Base-by-base conservation (phyloP, 2,113 vertebrate genomes). In the Lagopus muta region DNA sequence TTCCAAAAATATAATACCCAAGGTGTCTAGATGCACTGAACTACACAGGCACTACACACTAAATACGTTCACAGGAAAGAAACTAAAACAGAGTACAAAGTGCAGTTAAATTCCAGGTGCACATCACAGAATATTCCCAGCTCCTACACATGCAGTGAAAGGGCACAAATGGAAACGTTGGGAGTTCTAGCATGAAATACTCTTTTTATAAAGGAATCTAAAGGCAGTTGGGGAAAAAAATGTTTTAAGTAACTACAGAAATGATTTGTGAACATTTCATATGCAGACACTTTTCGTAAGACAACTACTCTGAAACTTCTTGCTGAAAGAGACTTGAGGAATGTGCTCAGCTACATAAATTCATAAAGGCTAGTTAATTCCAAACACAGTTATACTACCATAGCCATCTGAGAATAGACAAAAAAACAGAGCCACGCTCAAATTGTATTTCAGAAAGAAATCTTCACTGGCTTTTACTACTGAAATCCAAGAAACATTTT, bases 1-100 rank as follows among this genome's bases (percentile, higher is more conserved):
- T 61, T 70, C 50, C n/a, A 80, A 54, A 58, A 54, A 13, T 25
- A 47, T 1, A 8, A 16, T 55, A 57, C 20, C 36, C 3, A 65
- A 65, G 19, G 15, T 2, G 16, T 55, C 38, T 28, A 43, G 28
- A 90, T 25, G 57, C 55, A 81, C 4, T 43, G 15, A 34, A 24
- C 52, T 81, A 50, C 50, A 77, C 61, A 80, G 61, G 7, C 0
- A 0, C 15, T 34, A 66, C 16, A 25, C 0, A 28, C 19, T n/a
- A 73, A 90, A 66, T 27, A 83, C 0, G 1, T 36, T 74, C 25
- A 45, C 8, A 86, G 48, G 21, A 77, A 73, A 61, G 25, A 62
- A 93, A 60, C 18, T 12, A 14, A 88, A 27, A 54, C 14, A 25
- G 34, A 67, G 16, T 42, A 14, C 32, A 45, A 50, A 40, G 28